Evolutionary conservation across 2,888 invertebrate genomes (phyloP).

Genomic region (Cotesia congregata): DNA sequence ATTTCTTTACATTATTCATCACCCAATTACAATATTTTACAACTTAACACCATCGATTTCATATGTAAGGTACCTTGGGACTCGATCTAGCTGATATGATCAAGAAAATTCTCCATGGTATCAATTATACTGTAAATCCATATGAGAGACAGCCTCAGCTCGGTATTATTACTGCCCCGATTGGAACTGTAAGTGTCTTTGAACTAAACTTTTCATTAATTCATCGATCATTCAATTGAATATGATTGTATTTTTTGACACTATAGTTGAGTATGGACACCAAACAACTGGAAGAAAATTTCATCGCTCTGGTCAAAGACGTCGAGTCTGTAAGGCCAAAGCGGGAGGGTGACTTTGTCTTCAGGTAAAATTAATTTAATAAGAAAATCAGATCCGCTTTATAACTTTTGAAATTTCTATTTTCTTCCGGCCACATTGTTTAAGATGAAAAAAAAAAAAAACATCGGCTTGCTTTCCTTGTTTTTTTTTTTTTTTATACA

Average conservation of each 20-base stretch:
- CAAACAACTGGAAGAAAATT: conserved; percentile 81
- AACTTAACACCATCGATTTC: background rate
- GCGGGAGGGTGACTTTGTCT: conserved; percentile 79
- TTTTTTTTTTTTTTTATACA: too few relatives aligned
- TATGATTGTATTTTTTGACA: conserved; percentile 25
- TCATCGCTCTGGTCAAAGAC: conserved; percentile 77
- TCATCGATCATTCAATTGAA: conserved; percentile 22
- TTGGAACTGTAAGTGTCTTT: conserved; percentile 78
- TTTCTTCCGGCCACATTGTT: too few relatives aligned
- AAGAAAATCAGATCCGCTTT: background rate
- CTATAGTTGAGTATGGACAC: conserved; percentile 81
- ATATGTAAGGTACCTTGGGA: conserved; percentile 77
- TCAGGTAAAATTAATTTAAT: conserved; percentile 71
- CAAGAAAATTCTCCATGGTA: conserved; percentile 77
- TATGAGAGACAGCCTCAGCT: conserved; percentile 81
- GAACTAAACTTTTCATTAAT: conserved; percentile 17
- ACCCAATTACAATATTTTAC: background rate
- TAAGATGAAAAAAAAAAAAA: too few relatives aligned
- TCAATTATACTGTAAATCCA: conserved; percentile 78
- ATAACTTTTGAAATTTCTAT: too few relatives aligned
- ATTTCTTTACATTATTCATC: background rate
- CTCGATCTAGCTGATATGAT: conserved; percentile 76
- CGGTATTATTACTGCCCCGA: conserved; percentile 76
- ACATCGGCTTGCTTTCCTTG: too few relatives aligned
- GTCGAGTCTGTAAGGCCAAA: conserved; percentile 78